Conservation (phyloP, 2,888 invertebrate species). For the Andrena chrysosceles region DNA sequence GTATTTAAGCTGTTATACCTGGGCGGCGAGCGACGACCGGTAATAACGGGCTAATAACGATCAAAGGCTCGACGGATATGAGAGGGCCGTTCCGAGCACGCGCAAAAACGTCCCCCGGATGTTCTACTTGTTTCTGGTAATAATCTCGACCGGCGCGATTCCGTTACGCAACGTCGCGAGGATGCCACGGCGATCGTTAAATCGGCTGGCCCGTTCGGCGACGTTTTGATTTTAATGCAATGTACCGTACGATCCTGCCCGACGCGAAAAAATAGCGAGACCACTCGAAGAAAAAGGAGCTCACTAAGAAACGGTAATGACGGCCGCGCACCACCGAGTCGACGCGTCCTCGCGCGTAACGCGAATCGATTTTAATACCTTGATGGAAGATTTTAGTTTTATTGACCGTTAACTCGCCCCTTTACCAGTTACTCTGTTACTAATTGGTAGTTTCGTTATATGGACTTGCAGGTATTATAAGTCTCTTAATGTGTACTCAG, state of each 20-base stretch:
- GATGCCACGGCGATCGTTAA: slow-evolving; percentile 20
- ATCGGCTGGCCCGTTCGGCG: slow-evolving; percentile 20
- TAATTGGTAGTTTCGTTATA: too few relatives aligned
- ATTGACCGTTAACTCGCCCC: too few relatives aligned
- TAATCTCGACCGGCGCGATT: slow-evolving; percentile 54
- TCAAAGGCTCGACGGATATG: slow-evolving; percentile 37
- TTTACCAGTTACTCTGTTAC: too few relatives aligned
- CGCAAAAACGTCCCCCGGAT: slow-evolving; percentile 45
- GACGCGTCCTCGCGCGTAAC: background rate
- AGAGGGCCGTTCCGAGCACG: background rate
- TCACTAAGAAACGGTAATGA: slow-evolving; percentile 8
- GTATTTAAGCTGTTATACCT: slow-evolving; percentile 8
- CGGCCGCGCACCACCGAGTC: slow-evolving; percentile 1
- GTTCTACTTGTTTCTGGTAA: slow-evolving; percentile 58
- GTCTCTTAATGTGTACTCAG: too few relatives aligned
- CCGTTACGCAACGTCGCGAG: slow-evolving; percentile 66
- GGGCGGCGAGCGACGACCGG: background rate
- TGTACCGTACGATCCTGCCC: slow-evolving; percentile 44
- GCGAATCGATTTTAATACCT: background rate
- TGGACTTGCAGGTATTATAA: too few relatives aligned
- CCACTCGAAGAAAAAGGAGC: slow-evolving; percentile 4
- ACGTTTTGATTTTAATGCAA: slow-evolving; percentile 46
- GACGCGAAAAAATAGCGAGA: slow-evolving; percentile 25
- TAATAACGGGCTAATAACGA: slow-evolving; percentile 45
- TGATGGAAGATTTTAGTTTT: too few relatives aligned